phyloP scores from a whole-genome alignment of 64 coral and sea anemone species.

The Stylophora pistillata region DNA sequence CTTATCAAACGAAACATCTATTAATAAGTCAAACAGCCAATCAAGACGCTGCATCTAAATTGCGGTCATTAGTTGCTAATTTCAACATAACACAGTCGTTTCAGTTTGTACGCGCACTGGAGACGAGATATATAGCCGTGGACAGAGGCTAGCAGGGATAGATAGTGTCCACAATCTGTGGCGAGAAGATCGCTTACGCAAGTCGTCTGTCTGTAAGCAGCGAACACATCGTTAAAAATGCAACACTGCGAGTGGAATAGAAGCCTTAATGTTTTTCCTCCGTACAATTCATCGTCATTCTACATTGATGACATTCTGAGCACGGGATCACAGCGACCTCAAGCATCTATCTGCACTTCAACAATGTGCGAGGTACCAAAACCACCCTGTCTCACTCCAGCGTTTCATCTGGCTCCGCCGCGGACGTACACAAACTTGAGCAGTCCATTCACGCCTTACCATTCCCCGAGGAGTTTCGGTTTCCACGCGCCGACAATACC shows the following conservation, averaged over 20 bases:
- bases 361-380: constrained; percentile 93
- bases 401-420: constrained; percentile 83
- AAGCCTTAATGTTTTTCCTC: constrained; percentile 58
- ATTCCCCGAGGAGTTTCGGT: constrained; percentile 67
- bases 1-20: constrained; percentile 97
- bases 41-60: constrained; percentile 94
- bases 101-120: constrained; percentile 67
- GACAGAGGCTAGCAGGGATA: constrained; percentile 13
- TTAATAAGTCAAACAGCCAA: constrained; percentile 99
- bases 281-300: constrained; percentile 93
- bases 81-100: constrained; percentile 96
- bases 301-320: constrained; percentile 95
- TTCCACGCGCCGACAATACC: constrained; percentile 91
- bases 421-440: constrained; percentile 67
- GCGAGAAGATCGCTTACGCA: constrained; percentile 29
- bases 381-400: constrained; percentile 78
- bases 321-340: constrained; percentile 69
- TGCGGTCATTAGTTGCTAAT: constrained; percentile 99
- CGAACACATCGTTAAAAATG: constrained; percentile 49
- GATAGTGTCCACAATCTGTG: constrained; percentile 29
- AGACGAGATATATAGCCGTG: constrained; percentile 57
- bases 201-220: neutral
- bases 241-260: constrained; percentile 89
- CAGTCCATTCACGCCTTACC: constrained; percentile 83
- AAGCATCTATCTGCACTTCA: constrained; percentile 86